A percentile compares a stretch with the other conserved stretches of the same genome.
phyloP scores from a whole-genome alignment of 2,797 vertebrate genomes.

The Poeciliopsis gracilis region DNA sequence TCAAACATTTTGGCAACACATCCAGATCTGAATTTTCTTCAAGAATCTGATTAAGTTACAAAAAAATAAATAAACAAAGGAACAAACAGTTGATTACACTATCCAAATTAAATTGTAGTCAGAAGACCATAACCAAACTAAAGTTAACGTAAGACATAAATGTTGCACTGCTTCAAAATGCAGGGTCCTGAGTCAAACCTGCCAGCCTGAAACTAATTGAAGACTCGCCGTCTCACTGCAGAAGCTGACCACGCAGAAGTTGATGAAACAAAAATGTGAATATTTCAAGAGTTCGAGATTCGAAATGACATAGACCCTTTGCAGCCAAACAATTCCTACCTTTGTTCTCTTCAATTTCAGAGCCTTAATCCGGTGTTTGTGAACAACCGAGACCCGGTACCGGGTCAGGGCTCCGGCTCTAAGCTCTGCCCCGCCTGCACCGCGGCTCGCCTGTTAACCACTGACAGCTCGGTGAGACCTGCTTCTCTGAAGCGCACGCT shows the following conservation, averaged over 20 bases:
- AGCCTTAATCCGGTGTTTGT: conserved; percentile 13
- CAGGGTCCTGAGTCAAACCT: background rate
- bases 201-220: background rate
- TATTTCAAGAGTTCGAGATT: background rate
- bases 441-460: background rate
- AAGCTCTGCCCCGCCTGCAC: conserved; percentile 8
- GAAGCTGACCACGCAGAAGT: background rate
- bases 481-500: background rate
- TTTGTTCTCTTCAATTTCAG: background rate
- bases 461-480: background rate
- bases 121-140: background rate
- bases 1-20: background rate
- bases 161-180: background rate
- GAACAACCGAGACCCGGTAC: conserved; percentile 15
- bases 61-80: background rate
- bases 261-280: background rate
- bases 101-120: background rate
- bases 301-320: background rate
- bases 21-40: background rate
- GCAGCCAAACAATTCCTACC: conserved; percentile 33
- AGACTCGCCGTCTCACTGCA: background rate
- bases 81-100: background rate
- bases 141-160: background rate
- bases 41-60: too few species aligned
- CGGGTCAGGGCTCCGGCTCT: conserved; percentile 1